These are phyloP conservation scores for Arrhopalites spinosus DNA, from an alignment of 2,888 invertebrate genomes.

Conservation along the genomic window DNA sequence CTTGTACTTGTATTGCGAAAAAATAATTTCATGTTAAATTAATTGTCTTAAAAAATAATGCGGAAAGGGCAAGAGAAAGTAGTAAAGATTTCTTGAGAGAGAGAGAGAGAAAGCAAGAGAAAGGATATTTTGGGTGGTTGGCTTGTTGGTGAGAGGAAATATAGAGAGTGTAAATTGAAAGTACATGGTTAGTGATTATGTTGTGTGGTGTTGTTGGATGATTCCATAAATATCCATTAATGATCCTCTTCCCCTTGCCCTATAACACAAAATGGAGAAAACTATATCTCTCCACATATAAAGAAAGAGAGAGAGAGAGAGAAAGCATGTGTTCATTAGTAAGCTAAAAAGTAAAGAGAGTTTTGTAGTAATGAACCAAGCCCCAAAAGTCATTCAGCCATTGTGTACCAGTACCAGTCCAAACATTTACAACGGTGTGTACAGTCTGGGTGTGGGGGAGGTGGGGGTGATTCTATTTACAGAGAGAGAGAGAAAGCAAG, in stretches of 20 bases:
- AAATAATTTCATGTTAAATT: too few species aligned
- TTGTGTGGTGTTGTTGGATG: slow-evolving; percentile 22
- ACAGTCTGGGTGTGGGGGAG: background rate
- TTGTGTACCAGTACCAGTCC: background rate
- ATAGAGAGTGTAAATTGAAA: background rate
- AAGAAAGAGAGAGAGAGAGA: background rate
- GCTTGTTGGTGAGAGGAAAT: background rate
- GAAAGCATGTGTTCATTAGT: background rate
- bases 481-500: too few species aligned
- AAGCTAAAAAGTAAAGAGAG: background rate
- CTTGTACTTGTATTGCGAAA: too few species aligned
- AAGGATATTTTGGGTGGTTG: too few species aligned
- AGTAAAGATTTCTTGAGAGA: too few species aligned
- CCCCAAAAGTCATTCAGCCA: background rate
- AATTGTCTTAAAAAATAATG: too few species aligned
- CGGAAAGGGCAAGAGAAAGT: too few species aligned
- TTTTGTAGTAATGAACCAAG: background rate
- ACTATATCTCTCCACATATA: background rate
- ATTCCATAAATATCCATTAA: slow-evolving; percentile 54
- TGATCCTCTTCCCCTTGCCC: slow-evolving; percentile 34
- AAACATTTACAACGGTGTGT: background rate
- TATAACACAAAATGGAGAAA: background rate
- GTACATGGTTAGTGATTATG: background rate
- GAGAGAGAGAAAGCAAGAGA: too few species aligned
- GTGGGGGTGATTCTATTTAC: too few species aligned